Evolutionary conservation across 2,888 invertebrate species (phyloP), one percentile per base, ranked within the genome.

Genomic region (Dermolepida albohirtum): DNA sequence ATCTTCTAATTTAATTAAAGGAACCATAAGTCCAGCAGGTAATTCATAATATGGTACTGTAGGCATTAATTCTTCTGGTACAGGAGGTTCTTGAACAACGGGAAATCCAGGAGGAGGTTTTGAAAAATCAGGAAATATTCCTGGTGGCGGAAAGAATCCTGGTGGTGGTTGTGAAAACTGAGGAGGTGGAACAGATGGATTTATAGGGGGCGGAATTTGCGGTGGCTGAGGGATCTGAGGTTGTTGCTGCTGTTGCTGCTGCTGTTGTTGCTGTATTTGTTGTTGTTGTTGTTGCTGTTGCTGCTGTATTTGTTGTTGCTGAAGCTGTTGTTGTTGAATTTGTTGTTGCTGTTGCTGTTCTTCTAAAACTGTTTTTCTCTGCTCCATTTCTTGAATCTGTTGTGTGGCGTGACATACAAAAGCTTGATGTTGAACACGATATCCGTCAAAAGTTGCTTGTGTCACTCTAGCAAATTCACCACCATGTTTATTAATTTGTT

Each of bases 11-110:
- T 93, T 94, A 69, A 99, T 94, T 11, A 98, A 87, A n/a, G 98
- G 96, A 67, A 97, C 97, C 92, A 99, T 98, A 16, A 99, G 87
- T 50, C 98, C 98, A 65, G 98, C 98, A 1, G 99, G 98, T 72
- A 98, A 86, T 81, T 98, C 98, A 82, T 93, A 98, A 83, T 98
- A 99, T 57, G 98, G 97, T 75, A 95, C 92, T 27, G 93, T 92
- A 27, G 97, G 97, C 85, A 94, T 90, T 72, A 94, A 84, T 71
- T 94, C 94, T 62, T 87, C 82, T 1, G 83, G 80, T 49, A 84
- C 82, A 44, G 83, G 79, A 91, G 16, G 94, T 92, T 72, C 71
- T 1, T 71, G 72, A 1, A 68, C 62, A 8, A 54, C 49, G 71
- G 80, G 87, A 79, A 93, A 95, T 34, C 94, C 94, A 5, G 95